Conservation (phyloP, 53 echinoderm and acorn worm genomes). For the Echinometra lucunter region DNA sequence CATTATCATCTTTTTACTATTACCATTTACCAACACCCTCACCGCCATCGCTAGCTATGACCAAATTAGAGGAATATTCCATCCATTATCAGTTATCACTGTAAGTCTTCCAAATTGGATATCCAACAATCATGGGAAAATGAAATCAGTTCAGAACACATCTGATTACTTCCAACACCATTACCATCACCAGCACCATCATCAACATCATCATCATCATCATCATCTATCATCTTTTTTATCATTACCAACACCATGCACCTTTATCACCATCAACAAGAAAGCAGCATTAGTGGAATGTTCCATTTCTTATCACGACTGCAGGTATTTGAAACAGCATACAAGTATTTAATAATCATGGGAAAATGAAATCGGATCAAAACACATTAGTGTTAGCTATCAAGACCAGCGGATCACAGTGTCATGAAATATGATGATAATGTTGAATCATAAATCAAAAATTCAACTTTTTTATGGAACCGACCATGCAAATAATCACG, state of each 20-base stretch:
- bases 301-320: neutral
- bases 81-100: neutral
- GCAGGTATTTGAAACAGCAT: neutral
- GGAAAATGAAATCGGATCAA: neutral
- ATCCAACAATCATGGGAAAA: neutral
- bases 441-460: neutral
- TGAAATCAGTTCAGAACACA: neutral
- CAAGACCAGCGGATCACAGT: neutral
- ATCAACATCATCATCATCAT: no score
- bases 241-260: neutral
- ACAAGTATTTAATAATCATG: neutral
- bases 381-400: neutral
- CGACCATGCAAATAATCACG: constrained; percentile 31
- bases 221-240: no score
- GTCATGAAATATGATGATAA: constrained; percentile 32
- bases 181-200: no score
- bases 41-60: neutral
- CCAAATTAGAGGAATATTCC: no score
- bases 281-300: no score
- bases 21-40: neutral
- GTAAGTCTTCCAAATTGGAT: neutral
- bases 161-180: no score
- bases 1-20: no score
- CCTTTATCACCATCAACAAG: neutral
- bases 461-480: neutral